A percentile compares a stretch with the other conserved stretches of the same genome.
Conservation (phyloP, 2,888 invertebrate species). For the Noctua comes region DNA sequence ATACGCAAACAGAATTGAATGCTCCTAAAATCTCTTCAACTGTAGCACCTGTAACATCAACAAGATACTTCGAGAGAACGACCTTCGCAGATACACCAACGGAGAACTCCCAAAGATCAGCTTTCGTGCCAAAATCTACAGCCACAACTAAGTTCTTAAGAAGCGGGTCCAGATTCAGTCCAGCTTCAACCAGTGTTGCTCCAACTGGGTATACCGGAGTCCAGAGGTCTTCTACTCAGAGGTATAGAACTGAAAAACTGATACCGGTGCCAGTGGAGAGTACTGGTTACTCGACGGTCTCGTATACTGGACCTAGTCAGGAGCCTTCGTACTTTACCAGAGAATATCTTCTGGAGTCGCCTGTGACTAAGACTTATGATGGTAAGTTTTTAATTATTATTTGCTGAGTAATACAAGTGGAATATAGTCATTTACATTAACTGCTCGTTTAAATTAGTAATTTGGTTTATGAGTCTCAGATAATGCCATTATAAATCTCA, state of each 20-base stretch:
- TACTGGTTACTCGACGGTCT: slow-evolving; percentile 77
- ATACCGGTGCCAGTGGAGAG: slow-evolving; percentile 78
- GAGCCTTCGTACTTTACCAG: slow-evolving; percentile 86
- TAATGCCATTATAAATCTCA: too few relatives aligned
- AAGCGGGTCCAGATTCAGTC: slow-evolving; percentile 41
- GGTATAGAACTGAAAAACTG: slow-evolving; percentile 70
- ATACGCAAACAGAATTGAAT: slow-evolving; percentile 51
- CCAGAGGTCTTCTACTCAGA: slow-evolving; percentile 50
- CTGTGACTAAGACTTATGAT: slow-evolving; percentile 86
- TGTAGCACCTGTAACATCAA: slow-evolving; percentile 45
- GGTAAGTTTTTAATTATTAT: slow-evolving; percentile 73
- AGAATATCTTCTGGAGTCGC: slow-evolving; percentile 86
- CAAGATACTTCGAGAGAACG: slow-evolving; percentile 51
- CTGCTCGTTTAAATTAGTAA: too few relatives aligned
- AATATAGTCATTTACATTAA: too few relatives aligned
- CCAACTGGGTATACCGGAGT: slow-evolving; percentile 53
- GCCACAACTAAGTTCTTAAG: slow-evolving; percentile 49
- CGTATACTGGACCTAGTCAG: slow-evolving; percentile 76
- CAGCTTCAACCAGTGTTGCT: slow-evolving; percentile 28
- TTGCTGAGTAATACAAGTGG: not conserved
- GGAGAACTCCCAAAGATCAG: slow-evolving; percentile 53
- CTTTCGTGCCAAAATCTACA: slow-evolving; percentile 53
- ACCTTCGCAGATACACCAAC: slow-evolving; percentile 51
- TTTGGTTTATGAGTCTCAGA: too few relatives aligned
- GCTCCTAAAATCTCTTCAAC: slow-evolving; percentile 58